Evolutionary conservation across 2,797 vertebrate genomes (phyloP).

Genomic region (Crax fasciolata): DNA sequence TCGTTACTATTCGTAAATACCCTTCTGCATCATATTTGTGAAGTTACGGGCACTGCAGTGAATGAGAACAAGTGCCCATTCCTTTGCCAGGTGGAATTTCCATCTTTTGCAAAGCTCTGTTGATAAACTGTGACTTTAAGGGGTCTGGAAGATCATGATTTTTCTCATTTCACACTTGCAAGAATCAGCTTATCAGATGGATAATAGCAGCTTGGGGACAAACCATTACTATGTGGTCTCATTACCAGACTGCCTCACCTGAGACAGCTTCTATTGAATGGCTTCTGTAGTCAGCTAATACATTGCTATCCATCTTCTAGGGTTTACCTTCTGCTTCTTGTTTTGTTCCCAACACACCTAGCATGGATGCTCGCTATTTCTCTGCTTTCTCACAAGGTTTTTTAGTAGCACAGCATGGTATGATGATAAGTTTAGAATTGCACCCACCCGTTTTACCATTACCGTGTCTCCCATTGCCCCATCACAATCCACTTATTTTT

Average conservation of each 20-base stretch:
- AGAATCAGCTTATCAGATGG: neutral
- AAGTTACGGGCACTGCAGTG: neutral
- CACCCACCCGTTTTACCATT: neutral
- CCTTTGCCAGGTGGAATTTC: conserved; percentile 5
- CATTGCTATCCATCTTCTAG: neutral
- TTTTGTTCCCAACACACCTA: neutral
- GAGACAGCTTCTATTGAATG: neutral
- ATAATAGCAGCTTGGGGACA: neutral
- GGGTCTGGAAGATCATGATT: neutral
- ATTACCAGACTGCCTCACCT: neutral
- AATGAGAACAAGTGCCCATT: neutral
- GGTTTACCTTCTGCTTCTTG: neutral
- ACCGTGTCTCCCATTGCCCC: neutral
- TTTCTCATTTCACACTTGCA: neutral
- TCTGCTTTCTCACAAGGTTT: neutral
- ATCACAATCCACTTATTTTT: neutral
- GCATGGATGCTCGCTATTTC: neutral
- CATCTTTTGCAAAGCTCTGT: neutral
- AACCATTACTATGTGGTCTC: neutral
- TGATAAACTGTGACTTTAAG: conserved; percentile 16
- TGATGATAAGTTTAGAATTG: neutral
- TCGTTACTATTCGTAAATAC: neutral
- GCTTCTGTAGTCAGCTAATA: neutral
- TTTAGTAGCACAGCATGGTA: neutral
- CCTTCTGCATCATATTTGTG: neutral